Conservation (phyloP, 2,888 invertebrate genomes). For the Augiades crinisus region DNA sequence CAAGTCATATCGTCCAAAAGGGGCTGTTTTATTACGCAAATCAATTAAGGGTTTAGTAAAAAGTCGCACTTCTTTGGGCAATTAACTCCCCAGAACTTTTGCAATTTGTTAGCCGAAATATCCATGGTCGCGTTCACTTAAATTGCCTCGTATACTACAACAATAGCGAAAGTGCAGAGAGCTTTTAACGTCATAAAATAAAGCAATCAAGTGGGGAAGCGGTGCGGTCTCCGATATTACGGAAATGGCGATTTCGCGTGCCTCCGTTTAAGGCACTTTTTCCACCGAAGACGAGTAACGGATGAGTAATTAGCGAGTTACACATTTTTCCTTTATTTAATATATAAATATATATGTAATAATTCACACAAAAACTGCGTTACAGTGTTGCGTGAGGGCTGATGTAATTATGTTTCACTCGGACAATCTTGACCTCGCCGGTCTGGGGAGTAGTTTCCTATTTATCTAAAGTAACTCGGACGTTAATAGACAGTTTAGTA, state of each 20-base stretch:
- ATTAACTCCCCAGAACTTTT: neutral
- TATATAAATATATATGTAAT: too few relatives aligned
- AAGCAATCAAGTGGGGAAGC: constrained; percentile 33
- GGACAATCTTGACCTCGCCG: too few relatives aligned
- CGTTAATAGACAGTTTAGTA: constrained; percentile 9
- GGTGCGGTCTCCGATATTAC: constrained; percentile 29
- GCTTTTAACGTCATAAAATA: constrained; percentile 26
- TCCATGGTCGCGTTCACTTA: constrained; percentile 2
- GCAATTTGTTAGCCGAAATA: neutral
- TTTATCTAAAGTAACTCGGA: constrained; percentile 14
- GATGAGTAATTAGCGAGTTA: neutral
- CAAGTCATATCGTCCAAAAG: too few relatives aligned
- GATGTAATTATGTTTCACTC: too few relatives aligned
- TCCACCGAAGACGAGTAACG: neutral
- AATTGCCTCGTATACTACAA: constrained; percentile 14
- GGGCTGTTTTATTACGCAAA: too few relatives aligned
- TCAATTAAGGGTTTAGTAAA: too few relatives aligned
- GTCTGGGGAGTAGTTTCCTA: too few relatives aligned
- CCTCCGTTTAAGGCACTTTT: constrained; percentile 15
- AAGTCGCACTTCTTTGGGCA: too few relatives aligned
- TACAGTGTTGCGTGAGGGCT: too few relatives aligned
- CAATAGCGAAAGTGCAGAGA: constrained; percentile 18
- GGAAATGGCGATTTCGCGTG: constrained; percentile 32
- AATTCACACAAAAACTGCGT: too few relatives aligned
- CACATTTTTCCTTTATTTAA: too few relatives aligned